These are phyloP conservation scores for Microcebus jonahi DNA, from an alignment of 2,113 vertebrate species.

Conservation along the genomic window DNA sequence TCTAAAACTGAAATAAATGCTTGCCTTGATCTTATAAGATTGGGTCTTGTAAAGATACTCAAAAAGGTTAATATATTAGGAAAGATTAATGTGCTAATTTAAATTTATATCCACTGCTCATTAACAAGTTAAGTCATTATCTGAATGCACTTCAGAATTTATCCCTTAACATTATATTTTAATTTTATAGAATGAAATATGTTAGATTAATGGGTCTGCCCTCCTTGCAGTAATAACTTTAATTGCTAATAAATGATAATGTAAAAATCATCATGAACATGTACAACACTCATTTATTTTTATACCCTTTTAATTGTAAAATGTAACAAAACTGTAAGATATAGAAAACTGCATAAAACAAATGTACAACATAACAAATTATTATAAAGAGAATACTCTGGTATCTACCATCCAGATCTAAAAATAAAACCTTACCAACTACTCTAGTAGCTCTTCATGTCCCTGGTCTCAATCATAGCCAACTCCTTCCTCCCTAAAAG, in stretches of 20 bases:
- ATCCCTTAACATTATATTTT: too few species aligned
- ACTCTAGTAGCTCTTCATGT: background rate
- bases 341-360: background rate
- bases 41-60: conserved; percentile 8
- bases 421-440: conserved; percentile 14
- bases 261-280: conserved; percentile 3
- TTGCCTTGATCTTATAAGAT: conserved; percentile 29
- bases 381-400: background rate
- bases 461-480: background rate
- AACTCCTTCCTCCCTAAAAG: background rate
- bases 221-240: background rate
- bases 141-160: conserved; percentile 29
- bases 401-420: background rate
- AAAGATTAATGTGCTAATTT: conserved; percentile 35
- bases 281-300: conserved; percentile 26
- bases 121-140: conserved; percentile 6
- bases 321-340: background rate
- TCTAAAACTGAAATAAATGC: conserved; percentile 34
- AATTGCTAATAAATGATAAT: background rate
- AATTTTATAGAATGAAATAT: background rate
- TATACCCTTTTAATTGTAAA: background rate
- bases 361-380: conserved; percentile 16
- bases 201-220: background rate
- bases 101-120: background rate
- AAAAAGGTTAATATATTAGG: conserved; percentile 35